These are phyloP conservation scores for Camponotus floridanus DNA, from an alignment of 1,140 invertebrate genomes.

Conservation along the genomic window DNA sequence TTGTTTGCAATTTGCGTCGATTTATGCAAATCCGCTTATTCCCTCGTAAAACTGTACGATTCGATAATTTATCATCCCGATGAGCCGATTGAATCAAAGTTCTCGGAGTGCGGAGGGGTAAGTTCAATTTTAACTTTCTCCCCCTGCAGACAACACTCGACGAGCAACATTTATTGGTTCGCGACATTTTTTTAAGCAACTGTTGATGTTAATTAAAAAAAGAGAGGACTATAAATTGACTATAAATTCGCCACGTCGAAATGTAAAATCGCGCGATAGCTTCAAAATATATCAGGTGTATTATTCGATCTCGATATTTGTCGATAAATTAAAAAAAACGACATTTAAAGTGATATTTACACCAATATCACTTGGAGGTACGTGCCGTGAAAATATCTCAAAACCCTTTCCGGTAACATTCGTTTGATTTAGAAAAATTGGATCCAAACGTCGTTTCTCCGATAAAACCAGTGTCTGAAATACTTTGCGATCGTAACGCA, in stretches of 20 bases:
- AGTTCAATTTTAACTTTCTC: conserved; percentile 13
- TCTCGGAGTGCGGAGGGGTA: neutral
- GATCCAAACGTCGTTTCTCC: conserved; percentile 38
- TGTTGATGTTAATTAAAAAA: conserved; percentile 11
- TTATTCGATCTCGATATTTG: too few relatives aligned
- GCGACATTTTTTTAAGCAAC: neutral
- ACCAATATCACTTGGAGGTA: conserved; percentile 30
- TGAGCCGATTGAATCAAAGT: conserved; percentile 12
- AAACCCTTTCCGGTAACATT: conserved; percentile 20
- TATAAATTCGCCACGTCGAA: too few relatives aligned
- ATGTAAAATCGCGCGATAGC: too few relatives aligned
- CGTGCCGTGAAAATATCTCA: conserved; percentile 30
- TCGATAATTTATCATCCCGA: neutral
- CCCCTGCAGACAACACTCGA: neutral
- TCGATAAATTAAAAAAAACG: neutral
- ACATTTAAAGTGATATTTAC: neutral
- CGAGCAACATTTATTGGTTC: neutral
- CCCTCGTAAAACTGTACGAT: neutral
- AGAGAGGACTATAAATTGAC: too few relatives aligned
- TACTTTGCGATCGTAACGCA: conserved; percentile 54
- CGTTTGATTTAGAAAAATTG: conserved; percentile 61
- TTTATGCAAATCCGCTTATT: neutral
- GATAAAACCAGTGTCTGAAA: conserved; percentile 23
- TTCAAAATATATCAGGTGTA: too few relatives aligned
- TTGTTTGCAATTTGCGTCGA: neutral